phyloP scores from a whole-genome alignment of 2,113 vertebrate species.

The Phycodurus eques region DNA sequence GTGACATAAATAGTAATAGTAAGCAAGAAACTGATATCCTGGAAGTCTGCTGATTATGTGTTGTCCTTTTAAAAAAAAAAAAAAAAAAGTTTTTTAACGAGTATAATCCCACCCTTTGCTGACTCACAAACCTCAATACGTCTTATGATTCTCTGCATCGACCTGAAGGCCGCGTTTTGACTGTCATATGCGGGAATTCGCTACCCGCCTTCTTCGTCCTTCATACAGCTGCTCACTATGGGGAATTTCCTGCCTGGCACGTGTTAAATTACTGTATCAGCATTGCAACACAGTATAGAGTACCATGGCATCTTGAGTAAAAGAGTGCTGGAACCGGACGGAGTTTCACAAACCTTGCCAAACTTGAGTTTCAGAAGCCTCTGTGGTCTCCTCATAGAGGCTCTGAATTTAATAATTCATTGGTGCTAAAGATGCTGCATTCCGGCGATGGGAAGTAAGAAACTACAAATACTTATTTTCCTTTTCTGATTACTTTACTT shows the following conservation, averaged over 20 bases:
- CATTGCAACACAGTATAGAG: slow-evolving; percentile 21
- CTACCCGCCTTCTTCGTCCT: slow-evolving; percentile 33
- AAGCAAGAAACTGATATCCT: too few species aligned
- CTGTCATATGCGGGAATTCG: slow-evolving; percentile 34
- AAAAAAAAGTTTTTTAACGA: background rate
- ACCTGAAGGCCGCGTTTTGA: slow-evolving; percentile 36
- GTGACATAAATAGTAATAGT: too few species aligned
- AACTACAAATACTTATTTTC: too few species aligned
- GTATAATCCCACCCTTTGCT: slow-evolving; percentile 12
- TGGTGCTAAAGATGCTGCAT: background rate
- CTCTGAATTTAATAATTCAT: background rate
- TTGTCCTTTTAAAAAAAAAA: background rate
- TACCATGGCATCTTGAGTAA: too few species aligned
- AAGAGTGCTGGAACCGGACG: background rate
- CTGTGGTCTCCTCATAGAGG: too few species aligned
- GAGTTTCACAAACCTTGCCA: too few species aligned
- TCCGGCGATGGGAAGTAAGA: too few species aligned
- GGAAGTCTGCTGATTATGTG: background rate
- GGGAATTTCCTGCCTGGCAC: slow-evolving; percentile 42
- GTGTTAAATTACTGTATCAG: slow-evolving; percentile 10
- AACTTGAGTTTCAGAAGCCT: too few species aligned
- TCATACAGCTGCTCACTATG: slow-evolving; percentile 16
- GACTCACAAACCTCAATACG: slow-evolving; percentile 39
- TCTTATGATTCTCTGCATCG: slow-evolving; percentile 47
- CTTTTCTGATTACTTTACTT: too few species aligned